Conservation (phyloP, 2,113 vertebrate species). For the Takifugu flavidus region DNA sequence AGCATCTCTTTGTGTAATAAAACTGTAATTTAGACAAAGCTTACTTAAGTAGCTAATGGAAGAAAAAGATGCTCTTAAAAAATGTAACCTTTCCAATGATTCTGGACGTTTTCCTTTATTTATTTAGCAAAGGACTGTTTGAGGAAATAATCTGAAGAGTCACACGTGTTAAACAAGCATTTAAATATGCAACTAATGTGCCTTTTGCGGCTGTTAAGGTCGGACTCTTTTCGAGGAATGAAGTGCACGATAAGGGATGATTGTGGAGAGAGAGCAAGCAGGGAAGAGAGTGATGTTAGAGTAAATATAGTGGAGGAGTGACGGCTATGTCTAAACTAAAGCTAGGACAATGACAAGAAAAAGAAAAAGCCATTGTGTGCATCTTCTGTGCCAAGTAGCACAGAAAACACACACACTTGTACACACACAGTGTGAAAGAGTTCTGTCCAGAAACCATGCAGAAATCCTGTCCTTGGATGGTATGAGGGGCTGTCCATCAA, state of each 20-base stretch:
- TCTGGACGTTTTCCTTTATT: no score
- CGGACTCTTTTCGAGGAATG: conserved; percentile 52
- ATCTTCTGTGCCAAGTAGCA: conserved; percentile 48
- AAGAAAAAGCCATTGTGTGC: conserved; percentile 49
- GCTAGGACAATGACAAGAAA: conserved; percentile 43
- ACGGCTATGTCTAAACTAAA: conserved; percentile 53
- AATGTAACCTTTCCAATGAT: no score
- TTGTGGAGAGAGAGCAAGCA: conserved; percentile 34
- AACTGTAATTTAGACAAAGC: no score
- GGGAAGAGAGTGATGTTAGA: conserved; percentile 28
- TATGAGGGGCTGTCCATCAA: conserved; percentile 11
- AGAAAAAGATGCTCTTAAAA: no score
- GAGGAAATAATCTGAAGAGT: neutral
- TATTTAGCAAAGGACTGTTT: no score
- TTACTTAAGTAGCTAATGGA: no score
- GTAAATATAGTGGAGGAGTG: conserved; percentile 43
- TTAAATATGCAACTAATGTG: neutral
- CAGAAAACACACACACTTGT: conserved; percentile 33
- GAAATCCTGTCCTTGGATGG: conserved; percentile 30
- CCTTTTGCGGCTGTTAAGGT: neutral
- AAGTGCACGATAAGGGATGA: conserved; percentile 27
- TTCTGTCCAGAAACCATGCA: conserved; percentile 35
- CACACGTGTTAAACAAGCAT: neutral
- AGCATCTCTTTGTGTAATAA: no score
- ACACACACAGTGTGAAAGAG: conserved; percentile 27